A percentile compares a stretch with the other conserved stretches of the same genome.
phyloP scores from a whole-genome alignment of 2,888 invertebrate species.

The Anthophora plumipes region DNA sequence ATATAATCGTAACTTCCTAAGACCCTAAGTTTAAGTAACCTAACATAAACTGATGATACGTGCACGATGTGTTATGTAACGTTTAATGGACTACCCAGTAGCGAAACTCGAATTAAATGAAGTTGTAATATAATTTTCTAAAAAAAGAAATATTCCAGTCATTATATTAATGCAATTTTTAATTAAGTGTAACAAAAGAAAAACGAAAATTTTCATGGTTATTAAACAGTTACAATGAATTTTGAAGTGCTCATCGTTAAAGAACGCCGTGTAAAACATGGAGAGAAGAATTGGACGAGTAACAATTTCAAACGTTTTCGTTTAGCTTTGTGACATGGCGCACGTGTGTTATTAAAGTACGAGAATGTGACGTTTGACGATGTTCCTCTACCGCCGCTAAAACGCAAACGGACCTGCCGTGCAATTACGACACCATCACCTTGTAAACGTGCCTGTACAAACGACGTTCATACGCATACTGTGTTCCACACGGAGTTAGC shows the following conservation, averaged over 20 bases:
- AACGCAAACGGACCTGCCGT: slow-evolving; percentile 31
- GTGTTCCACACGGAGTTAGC: not conserved
- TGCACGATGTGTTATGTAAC: too few species aligned
- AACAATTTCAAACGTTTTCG: not conserved
- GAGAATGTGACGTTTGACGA: slow-evolving; percentile 28
- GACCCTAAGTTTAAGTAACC: not conserved
- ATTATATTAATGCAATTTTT: not conserved
- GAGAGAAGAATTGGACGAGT: not conserved
- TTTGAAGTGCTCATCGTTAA: not conserved
- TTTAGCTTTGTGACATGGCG: slow-evolving; percentile 18
- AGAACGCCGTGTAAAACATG: not conserved
- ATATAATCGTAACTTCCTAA: not conserved
- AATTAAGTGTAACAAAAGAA: too few species aligned
- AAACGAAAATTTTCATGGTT: too few species aligned
- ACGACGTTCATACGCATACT: not conserved
- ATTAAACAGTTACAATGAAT: too few species aligned
- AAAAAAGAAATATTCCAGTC: too few species aligned
- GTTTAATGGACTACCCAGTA: too few species aligned
- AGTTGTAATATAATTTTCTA: too few species aligned
- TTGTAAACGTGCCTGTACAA: slow-evolving; percentile 19
- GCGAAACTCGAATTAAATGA: too few species aligned
- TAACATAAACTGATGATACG: not conserved
- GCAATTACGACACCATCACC: slow-evolving; percentile 23
- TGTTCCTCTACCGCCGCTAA: slow-evolving; percentile 1
- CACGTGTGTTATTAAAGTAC: slow-evolving; percentile 28